Evolutionary conservation across 1,140 invertebrate genomes (phyloP).

Genomic region (Harpegnathos saltator): DNA sequence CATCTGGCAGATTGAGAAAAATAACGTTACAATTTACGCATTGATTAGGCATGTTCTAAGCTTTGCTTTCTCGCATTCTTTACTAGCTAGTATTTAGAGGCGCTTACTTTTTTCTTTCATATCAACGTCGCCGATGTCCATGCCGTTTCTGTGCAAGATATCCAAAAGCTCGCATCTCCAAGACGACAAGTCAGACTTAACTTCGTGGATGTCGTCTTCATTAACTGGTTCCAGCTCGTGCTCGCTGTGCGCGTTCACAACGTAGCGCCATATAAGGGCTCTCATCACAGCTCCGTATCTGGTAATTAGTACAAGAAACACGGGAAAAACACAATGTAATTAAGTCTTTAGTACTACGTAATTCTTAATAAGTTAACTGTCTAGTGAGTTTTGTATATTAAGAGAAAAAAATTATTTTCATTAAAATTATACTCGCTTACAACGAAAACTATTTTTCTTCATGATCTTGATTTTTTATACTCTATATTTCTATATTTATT

Average conservation of each 20-base stretch:
- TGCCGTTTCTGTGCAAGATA: constrained; percentile 92
- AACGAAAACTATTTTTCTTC: too few species aligned
- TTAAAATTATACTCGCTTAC: too few species aligned
- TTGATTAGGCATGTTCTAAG: neutral
- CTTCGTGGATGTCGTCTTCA: constrained; percentile 96
- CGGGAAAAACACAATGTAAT: too few species aligned
- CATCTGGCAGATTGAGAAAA: neutral
- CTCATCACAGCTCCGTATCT: constrained; percentile 93
- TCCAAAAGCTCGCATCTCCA: constrained; percentile 94
- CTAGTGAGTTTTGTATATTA: too few species aligned
- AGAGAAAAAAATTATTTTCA: too few species aligned
- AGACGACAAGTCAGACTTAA: constrained; percentile 94
- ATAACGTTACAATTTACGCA: too few species aligned
- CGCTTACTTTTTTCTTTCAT: constrained; percentile 89
- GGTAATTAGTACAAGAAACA: constrained; percentile 30
- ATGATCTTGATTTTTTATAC: too few species aligned
- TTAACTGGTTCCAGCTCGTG: constrained; percentile 92
- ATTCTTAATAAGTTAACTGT: too few species aligned
- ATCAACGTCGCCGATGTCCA: constrained; percentile 91
- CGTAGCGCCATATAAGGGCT: constrained; percentile 94
- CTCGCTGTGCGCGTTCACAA: constrained; percentile 92
- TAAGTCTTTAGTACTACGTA: too few species aligned
- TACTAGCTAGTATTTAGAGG: neutral
- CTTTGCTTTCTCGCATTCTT: neutral
- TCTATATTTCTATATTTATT: too few species aligned